Base-by-base conservation (phyloP, 2,888 invertebrate species). In the Fabriciana adippe region DNA sequence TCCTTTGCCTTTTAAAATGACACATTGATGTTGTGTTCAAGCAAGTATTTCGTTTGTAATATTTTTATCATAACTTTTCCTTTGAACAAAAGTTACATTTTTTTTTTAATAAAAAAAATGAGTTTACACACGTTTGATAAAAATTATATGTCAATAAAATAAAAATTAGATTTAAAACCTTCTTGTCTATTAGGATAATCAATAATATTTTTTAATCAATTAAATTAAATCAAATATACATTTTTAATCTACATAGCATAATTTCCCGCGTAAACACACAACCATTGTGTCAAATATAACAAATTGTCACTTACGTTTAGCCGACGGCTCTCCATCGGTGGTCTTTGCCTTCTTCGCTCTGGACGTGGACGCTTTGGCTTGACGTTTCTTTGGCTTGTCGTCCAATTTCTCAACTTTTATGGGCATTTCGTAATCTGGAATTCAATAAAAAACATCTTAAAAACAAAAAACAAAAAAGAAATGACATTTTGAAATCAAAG, bases 231-330 rank as follows among this genome's bases (percentile, higher is more conserved):
- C 1, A 18, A 18, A 18, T 18, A 18, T 18, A 18, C 18, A 1
- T 18, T 18, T 18, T 18, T 61, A 35, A 8, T 16, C 6, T n/a
- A n/a, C 50, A 35, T 6, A 35, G 31, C 57, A 57, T 41, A 41
- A 11, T 26, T 57, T 48, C 31, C 41, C 31, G 56, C 74, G 75
- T 83, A 73, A 77, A 79, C 83, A 85, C 83, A 82, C 72, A 60
- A 66, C 74, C 81, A 78, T 72, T 54, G 73, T 67, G 80, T 78
- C 80, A 67, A 48, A 41, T 47, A 63, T 47, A 59, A 13, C 2
- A 47, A 55, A 16, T 74, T 80, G 80, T 66, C 18, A 91, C 92
- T 90, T 89, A 92, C 92, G 87, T 89, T 89, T 90, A 0, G 79
- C 74, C 0, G 89, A 84, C 0, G 85, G 71, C 68, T 89, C 88